Conservation (phyloP, 1,140 invertebrate species). For the Drosophila eugracilis region DNA sequence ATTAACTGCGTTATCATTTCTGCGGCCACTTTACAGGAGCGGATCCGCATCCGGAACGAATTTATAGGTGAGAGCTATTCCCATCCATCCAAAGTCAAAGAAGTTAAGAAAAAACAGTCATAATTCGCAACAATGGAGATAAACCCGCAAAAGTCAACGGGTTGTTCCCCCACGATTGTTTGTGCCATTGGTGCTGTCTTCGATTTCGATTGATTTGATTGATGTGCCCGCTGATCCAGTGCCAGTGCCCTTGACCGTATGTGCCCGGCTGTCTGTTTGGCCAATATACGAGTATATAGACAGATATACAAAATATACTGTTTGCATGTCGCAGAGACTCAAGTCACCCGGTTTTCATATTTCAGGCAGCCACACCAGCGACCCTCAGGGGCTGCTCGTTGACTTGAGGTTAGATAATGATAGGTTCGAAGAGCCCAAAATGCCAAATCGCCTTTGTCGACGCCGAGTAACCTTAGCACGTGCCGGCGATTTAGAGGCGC, state of each 20-base stretch:
- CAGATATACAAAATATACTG: neutral
- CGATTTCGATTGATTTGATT: constrained; percentile 79
- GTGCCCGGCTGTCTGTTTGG: constrained; percentile 36
- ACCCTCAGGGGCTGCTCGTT: constrained; percentile 60
- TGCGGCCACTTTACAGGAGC: constrained; percentile 93
- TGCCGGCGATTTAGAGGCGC: constrained; percentile 66
- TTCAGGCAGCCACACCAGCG: constrained; percentile 66
- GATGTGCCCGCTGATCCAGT: constrained; percentile 75
- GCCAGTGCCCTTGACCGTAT: constrained; percentile 74
- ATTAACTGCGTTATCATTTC: constrained; percentile 98
- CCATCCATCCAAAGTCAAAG: neutral
- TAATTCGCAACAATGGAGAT: constrained; percentile 33
- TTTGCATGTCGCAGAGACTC: constrained; percentile 26
- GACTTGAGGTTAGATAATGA: constrained; percentile 57
- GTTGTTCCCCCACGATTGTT: constrained; percentile 20
- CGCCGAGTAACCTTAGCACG: constrained; percentile 74
- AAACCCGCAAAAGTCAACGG: constrained; percentile 66
- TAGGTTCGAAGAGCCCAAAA: constrained; percentile 39
- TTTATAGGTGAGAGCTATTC: constrained; percentile 91
- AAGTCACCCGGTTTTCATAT: constrained; percentile 28
- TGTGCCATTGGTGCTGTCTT: constrained; percentile 60
- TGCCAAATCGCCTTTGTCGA: constrained; percentile 60
- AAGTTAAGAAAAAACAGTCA: neutral
- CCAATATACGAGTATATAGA: constrained; percentile 25
- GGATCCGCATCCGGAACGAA: constrained; percentile 95